A percentile compares a stretch with the other conserved stretches of the same genome.
phyloP scores from a whole-genome alignment of 2,113 vertebrate species.

The Gopherus evgoodei region DNA sequence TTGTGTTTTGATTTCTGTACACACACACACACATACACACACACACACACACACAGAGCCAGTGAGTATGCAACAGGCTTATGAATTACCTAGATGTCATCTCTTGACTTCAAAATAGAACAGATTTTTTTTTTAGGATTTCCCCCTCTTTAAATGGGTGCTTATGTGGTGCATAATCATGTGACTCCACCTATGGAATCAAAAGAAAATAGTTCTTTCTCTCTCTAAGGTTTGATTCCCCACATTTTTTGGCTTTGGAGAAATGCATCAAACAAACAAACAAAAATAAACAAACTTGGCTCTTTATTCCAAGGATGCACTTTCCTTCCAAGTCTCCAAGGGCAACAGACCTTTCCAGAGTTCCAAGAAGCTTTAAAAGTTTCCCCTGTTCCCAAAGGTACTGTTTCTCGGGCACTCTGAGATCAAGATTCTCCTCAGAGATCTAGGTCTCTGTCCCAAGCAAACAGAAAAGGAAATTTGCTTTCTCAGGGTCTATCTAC shows the following conservation, averaged over 20 bases:
- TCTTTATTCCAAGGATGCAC: background rate
- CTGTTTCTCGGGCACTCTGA: background rate
- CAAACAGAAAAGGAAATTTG: background rate
- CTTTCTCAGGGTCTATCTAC: background rate
- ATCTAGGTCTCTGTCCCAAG: background rate
- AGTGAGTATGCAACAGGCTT: background rate
- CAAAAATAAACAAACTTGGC: too few relatives aligned
- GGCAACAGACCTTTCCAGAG: background rate
- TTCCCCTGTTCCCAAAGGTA: too few relatives aligned
- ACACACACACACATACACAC: too few relatives aligned
- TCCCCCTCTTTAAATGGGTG: background rate
- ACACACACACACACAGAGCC: too few relatives aligned
- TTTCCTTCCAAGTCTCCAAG: background rate
- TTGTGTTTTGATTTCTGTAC: background rate
- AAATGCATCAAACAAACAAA: background rate
- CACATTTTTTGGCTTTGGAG: background rate
- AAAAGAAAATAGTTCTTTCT: background rate
- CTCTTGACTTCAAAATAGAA: background rate
- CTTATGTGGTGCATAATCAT: background rate
- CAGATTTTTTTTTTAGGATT: background rate
- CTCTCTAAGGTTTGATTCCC: background rate
- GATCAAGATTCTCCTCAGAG: background rate
- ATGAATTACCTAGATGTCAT: background rate
- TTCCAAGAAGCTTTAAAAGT: background rate
- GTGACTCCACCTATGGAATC: background rate